Conservation (phyloP, 2,113 vertebrate genomes). For the Redunca redunca region DNA sequence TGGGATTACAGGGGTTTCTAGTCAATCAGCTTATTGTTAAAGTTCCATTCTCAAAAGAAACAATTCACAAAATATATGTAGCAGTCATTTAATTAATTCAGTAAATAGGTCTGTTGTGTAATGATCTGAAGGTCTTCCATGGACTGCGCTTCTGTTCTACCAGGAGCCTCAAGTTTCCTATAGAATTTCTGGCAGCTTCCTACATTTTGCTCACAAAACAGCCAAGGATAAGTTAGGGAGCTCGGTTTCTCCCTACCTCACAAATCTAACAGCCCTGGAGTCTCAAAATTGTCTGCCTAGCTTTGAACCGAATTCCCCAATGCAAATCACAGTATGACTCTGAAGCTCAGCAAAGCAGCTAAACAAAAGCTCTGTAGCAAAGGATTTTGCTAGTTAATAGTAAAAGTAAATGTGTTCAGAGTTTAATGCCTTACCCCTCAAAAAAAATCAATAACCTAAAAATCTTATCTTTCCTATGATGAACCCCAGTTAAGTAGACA, state of each 20-base stretch:
- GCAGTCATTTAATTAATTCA: not conserved
- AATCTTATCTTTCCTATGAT: not conserved
- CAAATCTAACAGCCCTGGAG: not conserved
- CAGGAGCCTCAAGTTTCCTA: not conserved
- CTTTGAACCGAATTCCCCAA: not conserved
- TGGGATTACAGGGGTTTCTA: not conserved
- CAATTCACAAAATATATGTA: accelerated
- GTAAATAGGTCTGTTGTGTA: not conserved
- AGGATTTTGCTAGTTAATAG: not conserved
- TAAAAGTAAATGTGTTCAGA: constrained; percentile 12
- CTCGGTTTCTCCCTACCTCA: not conserved
- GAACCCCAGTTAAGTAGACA: not conserved
- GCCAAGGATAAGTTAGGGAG: not conserved
- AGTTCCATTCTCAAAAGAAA: not conserved
- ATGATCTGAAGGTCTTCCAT: not conserved
- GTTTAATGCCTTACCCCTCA: not conserved
- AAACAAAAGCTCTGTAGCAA: constrained; percentile 13
- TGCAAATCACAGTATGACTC: constrained; percentile 29
- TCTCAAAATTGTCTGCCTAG: constrained; percentile 24
- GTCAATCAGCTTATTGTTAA: not conserved
- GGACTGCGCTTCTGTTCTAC: not conserved
- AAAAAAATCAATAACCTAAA: not conserved
- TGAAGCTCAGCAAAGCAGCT: constrained; percentile 13
- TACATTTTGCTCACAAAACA: not conserved
- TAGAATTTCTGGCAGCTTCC: not conserved